Evolutionary conservation across 2,113 vertebrate species (phyloP), one percentile per base, ranked within the genome.

Genomic region (Ifrita kowaldi): DNA sequence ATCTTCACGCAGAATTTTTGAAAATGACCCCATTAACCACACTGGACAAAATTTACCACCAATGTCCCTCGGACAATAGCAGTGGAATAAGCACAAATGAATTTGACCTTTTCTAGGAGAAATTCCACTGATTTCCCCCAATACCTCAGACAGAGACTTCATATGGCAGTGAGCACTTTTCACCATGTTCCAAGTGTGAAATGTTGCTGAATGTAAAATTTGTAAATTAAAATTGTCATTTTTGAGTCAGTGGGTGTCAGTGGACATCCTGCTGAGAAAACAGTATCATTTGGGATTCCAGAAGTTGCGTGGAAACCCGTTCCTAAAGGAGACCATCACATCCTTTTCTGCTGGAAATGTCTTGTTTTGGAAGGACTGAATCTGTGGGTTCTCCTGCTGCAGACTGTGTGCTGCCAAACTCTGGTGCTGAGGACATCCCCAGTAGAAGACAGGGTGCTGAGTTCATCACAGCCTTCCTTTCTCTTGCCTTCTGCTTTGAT

Each of bases 101-200:
- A 79, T 88, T 82, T 81, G 86, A 81, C 57, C 53, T 50, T 33
- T 89, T 95, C 73, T 42, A 88, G 82, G 55, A 86, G 81, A 91
- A 91, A 91, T 65, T 63, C 23, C 3, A 16, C 44, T 89, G 8
- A 49, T 27, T 95, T 92, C 74, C 74, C 88, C 90, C 64, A 76
- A 32, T 18, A 80, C 39, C n/a, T 35, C 57, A 84, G 55, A 32
- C 64, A 84, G 62, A 96, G 79, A 35, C 24, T 91, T 94, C 69
- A 42, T 47, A 50, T 46, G n/a, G 62, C 60, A 82, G 90, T 87
- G 65, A 63, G 13, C 32, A 83, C 56, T 97, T 97, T 92, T 93
- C 71, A 79, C 46, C 33, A 16, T 65, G 44, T 76, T 77, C 59
- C 32, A 57, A 80, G 84, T 83, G 71, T 94, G 88, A 95, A 90